Percentiles rank a stretch among this genome's conserved stretches.
These are phyloP conservation scores for Drosophila chauvacae DNA, from an alignment of 1,140 invertebrate species.

Conservation along the genomic window DNA sequence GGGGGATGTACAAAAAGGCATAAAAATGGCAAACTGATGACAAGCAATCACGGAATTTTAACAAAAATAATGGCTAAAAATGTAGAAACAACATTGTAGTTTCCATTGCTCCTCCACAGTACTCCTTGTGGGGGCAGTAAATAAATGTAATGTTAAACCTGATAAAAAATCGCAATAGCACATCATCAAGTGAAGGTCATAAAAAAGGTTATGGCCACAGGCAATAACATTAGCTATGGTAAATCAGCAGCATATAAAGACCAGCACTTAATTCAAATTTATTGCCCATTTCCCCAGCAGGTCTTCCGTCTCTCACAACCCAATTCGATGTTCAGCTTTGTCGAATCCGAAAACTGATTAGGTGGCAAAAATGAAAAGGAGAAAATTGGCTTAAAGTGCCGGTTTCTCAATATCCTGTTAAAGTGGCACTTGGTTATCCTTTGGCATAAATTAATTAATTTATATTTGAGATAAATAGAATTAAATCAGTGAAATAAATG, in stretches of 20 bases:
- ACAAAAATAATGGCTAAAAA: constrained; percentile 1
- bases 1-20: constrained; percentile 15
- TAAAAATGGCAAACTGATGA: constrained; percentile 45
- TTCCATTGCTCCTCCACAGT: neutral
- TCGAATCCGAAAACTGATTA: constrained; percentile 39
- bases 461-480: too few species aligned
- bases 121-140: neutral
- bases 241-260: constrained; percentile 38
- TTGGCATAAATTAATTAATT: neutral
- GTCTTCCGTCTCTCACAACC: neutral
- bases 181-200: constrained; percentile 35
- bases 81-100: constrained; percentile 13
- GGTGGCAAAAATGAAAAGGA: constrained; percentile 22
- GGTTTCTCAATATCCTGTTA: constrained; percentile 1
- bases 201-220: constrained; percentile 34
- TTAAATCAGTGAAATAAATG: too few species aligned
- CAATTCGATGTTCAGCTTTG: constrained; percentile 22
- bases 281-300: constrained; percentile 24
- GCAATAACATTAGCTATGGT: constrained; percentile 45
- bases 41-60: constrained; percentile 49
- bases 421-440: neutral
- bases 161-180: constrained; percentile 18
- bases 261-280: constrained; percentile 43
- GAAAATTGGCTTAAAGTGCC: neutral
- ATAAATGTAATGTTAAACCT: constrained; percentile 14